Evolutionary conservation across 2,888 invertebrate species (phyloP), one percentile per base, ranked within the genome.

Genomic region (Ochlodes sylvanus): DNA sequence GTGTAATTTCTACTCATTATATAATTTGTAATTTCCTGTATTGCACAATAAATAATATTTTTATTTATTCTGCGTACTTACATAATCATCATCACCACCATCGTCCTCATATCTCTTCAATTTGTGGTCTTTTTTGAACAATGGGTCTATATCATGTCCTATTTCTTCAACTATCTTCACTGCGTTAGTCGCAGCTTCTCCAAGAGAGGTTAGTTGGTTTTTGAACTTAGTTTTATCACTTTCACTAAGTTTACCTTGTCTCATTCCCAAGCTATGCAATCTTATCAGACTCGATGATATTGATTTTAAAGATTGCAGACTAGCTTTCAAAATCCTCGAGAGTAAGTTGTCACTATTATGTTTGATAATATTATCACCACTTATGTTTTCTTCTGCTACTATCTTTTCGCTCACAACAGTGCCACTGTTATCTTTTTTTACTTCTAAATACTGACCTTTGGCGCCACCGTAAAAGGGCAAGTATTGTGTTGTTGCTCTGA

Each of bases 381-480:
- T 89, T 63, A 92, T 85, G 60, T 83, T 90, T 7, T 90, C 92
- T 82, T 92, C 90, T 14, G 92, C 85, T 0, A 94, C 88, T 3
- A 94, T 87, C 68, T 87, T 93, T 72, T 94, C 94, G 38, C 93
- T 94, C 55, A 91, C 79, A 0, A 94, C 79, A 7, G 86, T 84
- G 17, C 95, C 95, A 74, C 93, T 86, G 7, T 86, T 85, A 63
- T 93, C 91, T 84, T 94, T 94, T 62, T 90, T 93, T 63, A 95
- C 89, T 93, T 94, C 94, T 75, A 96, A 85, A 65, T 95, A 94
- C 83, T 96, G 95, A 0, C 96, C 96, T 78, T 95, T 95, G 1
- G 94, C 95, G 38, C 96, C 96, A 0, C 97, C 96, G 79, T 96
- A 96, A 84, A 95, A 96, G 14, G 96, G 95, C 50, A 96, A 79